These are phyloP conservation scores for Rhorus exstirpatorius DNA, from an alignment of 2,888 invertebrate species.

Conservation along the genomic window DNA sequence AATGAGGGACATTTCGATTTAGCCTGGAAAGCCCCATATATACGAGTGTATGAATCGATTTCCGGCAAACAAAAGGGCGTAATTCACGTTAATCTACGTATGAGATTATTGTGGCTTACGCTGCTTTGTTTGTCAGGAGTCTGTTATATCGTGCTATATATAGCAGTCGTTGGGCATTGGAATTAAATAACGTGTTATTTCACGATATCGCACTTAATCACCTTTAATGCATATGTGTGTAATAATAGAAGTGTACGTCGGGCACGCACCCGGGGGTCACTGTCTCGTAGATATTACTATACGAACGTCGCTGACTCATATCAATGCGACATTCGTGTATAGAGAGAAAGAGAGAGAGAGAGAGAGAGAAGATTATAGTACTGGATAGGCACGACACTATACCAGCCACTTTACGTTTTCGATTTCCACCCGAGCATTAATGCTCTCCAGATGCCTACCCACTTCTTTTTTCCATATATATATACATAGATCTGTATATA, in stretches of 20 bases:
- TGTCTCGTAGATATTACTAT: slow-evolving; percentile 19
- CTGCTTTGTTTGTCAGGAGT: too few species aligned
- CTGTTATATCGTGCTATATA: too few species aligned
- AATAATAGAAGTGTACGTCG: too few species aligned
- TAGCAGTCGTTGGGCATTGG: slow-evolving; percentile 11
- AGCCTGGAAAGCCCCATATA: too few species aligned
- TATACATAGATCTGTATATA: not conserved
- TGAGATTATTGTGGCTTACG: too few species aligned
- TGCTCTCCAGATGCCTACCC: slow-evolving; percentile 36
- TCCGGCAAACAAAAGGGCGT: too few species aligned
- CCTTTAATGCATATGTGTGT: too few species aligned
- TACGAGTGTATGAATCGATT: too few species aligned
- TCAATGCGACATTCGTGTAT: slow-evolving; percentile 10
- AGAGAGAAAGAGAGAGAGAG: not conserved
- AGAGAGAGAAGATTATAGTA: too few species aligned
- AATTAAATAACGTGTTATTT: slow-evolving; percentile 56
- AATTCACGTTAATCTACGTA: too few species aligned
- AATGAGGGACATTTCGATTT: too few species aligned
- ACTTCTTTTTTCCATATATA: not conserved
- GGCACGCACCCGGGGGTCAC: slow-evolving; percentile 12
- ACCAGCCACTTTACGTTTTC: slow-evolving; percentile 26
- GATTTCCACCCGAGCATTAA: slow-evolving; percentile 23
- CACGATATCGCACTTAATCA: too few species aligned
- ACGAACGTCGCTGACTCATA: slow-evolving; percentile 23
- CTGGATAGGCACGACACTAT: slow-evolving; percentile 27